phyloP scores from a whole-genome alignment of 2,888 invertebrate genomes.

The Lasiommata megera region DNA sequence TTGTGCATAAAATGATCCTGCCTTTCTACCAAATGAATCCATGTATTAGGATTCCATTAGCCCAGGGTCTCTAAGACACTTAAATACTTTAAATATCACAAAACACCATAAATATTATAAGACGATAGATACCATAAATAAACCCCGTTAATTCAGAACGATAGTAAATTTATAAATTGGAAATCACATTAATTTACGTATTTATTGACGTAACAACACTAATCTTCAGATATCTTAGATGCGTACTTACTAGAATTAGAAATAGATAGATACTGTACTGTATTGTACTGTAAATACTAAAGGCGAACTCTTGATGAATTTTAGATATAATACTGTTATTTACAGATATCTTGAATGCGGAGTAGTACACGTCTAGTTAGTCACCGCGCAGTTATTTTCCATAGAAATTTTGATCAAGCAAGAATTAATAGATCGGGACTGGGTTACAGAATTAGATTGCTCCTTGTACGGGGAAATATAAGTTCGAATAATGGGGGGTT shows the following conservation, averaged over 20 bases:
- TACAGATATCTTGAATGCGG: neutral
- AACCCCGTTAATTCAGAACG: too few species aligned
- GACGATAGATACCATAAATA: too few species aligned
- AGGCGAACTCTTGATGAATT: neutral
- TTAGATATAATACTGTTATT: neutral
- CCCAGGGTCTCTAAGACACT: too few species aligned
- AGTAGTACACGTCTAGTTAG: conserved; percentile 5
- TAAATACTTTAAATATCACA: too few species aligned
- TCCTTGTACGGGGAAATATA: conserved; percentile 33
- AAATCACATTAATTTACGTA: too few species aligned
- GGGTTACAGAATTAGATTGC: conserved; percentile 51
- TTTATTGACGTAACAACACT: too few species aligned
- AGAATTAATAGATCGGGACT: conserved; percentile 47
- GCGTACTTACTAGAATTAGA: neutral
- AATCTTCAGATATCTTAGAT: too few species aligned
- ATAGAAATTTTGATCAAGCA: conserved; percentile 48
- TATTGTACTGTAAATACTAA: neutral
- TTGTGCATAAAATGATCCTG: too few species aligned
- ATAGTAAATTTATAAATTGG: too few species aligned
- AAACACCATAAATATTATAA: too few species aligned
- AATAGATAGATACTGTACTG: neutral
- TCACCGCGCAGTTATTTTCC: conserved; percentile 39
- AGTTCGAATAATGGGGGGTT: conserved; percentile 13
- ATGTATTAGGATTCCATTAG: too few species aligned
- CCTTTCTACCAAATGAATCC: too few species aligned